Percentiles rank a stretch among this genome's conserved stretches.
Conservation (phyloP, 2,797 vertebrate species). For the Astyanax mexicanus region DNA sequence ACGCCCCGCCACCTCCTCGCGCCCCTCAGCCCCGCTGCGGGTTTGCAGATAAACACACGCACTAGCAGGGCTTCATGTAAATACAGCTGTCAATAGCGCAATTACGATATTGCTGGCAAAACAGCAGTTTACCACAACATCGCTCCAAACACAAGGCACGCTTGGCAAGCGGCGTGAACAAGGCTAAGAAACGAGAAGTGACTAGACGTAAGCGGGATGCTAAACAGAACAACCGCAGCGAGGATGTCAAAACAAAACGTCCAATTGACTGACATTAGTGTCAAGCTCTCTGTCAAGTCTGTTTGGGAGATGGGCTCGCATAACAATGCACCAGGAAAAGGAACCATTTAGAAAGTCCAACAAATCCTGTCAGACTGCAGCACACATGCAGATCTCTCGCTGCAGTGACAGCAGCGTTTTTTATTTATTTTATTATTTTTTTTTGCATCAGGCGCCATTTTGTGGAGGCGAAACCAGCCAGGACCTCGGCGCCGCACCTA, state of each 20-base stretch:
- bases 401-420: conserved; percentile 17
- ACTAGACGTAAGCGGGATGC: conserved; percentile 50
- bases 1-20: conserved; percentile 48
- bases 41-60: conserved; percentile 63
- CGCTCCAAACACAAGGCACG: conserved; percentile 42
- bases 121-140: conserved; percentile 47
- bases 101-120: conserved; percentile 50
- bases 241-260: conserved; percentile 58
- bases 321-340: conserved; percentile 45
- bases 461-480: conserved; percentile 5
- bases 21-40: conserved; percentile 43
- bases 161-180: conserved; percentile 47
- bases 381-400: conserved; percentile 19
- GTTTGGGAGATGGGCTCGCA: conserved; percentile 45
- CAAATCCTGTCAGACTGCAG: conserved; percentile 2
- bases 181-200: conserved; percentile 22
- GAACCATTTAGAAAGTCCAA: conserved; percentile 30
- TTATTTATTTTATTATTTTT: not conserved
- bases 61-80: conserved; percentile 47
- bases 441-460: conserved; percentile 36
- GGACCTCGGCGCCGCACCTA: conserved; percentile 8
- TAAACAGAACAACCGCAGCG: conserved; percentile 57
- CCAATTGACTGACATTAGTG: conserved; percentile 74
- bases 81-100: conserved; percentile 61
- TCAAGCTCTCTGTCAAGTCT: conserved; percentile 69